A percentile compares a stretch with the other conserved stretches of the same genome.
phyloP scores from a whole-genome alignment of 2,888 invertebrate species.

The Eupithecia abbreviata region DNA sequence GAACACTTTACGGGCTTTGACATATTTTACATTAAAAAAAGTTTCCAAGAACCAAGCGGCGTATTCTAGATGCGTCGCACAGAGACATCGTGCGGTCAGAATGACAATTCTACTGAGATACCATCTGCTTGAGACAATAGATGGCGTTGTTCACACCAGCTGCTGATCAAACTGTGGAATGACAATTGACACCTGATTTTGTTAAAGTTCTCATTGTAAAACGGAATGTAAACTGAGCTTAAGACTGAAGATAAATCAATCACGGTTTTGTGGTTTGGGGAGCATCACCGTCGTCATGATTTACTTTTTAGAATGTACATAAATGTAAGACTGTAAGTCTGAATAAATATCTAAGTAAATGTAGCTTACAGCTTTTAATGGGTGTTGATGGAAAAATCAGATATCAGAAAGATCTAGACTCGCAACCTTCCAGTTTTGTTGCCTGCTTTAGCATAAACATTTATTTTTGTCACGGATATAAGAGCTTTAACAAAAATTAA shows the following conservation, averaged over 20 bases:
- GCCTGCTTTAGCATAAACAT: not conserved
- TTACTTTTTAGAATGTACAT: too few relatives aligned
- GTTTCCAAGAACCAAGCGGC: conserved; percentile 43
- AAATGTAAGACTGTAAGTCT: too few relatives aligned
- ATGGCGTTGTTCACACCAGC: conserved; percentile 50
- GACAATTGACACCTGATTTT: conserved; percentile 16
- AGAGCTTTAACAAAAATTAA: not conserved
- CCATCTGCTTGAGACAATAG: conserved; percentile 57
- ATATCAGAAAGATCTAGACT: not conserved
- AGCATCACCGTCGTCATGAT: not conserved
- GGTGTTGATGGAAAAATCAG: not conserved
- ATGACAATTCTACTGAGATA: conserved; percentile 61
- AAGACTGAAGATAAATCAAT: not conserved
- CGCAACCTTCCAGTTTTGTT: not conserved
- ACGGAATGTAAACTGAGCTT: not conserved
- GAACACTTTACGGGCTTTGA: conserved; percentile 66
- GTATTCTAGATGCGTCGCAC: conserved; percentile 25
- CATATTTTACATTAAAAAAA: conserved; percentile 62
- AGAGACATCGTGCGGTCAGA: conserved; percentile 43
- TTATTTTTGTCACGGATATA: not conserved
- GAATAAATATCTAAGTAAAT: not conserved
- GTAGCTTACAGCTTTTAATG: not conserved
- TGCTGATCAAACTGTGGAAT: conserved; percentile 17
- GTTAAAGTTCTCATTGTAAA: not conserved
- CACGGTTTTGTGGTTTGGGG: not conserved